These are phyloP conservation scores for Julus scandinavius DNA, from an alignment of 2,888 invertebrate species.

Conservation along the genomic window DNA sequence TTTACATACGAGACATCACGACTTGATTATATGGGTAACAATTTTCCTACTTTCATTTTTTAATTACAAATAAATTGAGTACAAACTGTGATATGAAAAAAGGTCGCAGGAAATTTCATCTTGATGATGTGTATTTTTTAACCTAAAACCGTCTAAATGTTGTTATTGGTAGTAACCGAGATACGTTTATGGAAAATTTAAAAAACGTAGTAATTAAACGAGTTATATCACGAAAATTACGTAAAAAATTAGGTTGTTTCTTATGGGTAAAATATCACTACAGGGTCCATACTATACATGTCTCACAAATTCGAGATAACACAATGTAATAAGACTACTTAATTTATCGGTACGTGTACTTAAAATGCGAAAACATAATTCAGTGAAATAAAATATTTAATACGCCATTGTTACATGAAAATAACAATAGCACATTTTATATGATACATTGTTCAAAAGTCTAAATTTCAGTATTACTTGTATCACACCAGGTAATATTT, in stretches of 20 bases:
- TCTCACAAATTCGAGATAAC: neutral
- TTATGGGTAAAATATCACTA: neutral
- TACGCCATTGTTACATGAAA: neutral
- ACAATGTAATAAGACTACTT: neutral
- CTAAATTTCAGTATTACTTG: too few relatives aligned
- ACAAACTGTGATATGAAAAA: neutral
- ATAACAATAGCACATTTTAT: neutral
- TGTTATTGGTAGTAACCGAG: neutral
- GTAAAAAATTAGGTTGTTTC: neutral
- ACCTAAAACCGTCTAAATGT: neutral
- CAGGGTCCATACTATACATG: neutral
- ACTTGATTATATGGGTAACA: neutral
- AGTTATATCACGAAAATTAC: neutral
- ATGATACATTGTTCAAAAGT: too few relatives aligned
- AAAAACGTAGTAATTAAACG: neutral
- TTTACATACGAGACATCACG: neutral
- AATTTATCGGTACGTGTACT: neutral
- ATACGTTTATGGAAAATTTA: neutral
- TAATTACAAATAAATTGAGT: neutral
- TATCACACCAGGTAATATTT: too few relatives aligned
- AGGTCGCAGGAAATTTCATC: neutral
- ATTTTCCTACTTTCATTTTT: neutral
- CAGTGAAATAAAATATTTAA: neutral
- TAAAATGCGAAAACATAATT: neutral
- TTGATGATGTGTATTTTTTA: neutral